phyloP scores from a whole-genome alignment of 2,888 invertebrate genomes.

The Epicampocera succincta region DNA sequence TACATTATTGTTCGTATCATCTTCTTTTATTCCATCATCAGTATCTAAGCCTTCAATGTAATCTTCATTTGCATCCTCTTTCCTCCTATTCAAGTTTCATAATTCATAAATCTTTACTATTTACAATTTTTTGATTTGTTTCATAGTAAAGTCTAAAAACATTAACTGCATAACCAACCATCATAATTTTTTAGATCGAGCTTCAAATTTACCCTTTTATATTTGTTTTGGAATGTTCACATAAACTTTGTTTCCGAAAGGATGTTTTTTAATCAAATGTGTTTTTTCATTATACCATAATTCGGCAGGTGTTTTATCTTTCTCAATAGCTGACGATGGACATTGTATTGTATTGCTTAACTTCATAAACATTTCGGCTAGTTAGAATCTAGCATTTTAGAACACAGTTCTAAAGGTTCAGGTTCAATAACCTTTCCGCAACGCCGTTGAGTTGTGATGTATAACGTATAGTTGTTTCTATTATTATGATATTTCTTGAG shows the following conservation, averaged over 20 bases:
- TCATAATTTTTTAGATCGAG: too few relatives aligned
- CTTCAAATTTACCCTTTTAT: constrained; percentile 26
- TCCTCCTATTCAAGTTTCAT: too few relatives aligned
- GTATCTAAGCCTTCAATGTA: too few relatives aligned
- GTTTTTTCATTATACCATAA: constrained; percentile 40
- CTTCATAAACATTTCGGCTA: constrained; percentile 40
- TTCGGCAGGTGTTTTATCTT: constrained; percentile 33
- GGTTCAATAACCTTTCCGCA: constrained; percentile 37
- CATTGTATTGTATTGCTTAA: constrained; percentile 38
- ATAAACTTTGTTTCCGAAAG: constrained; percentile 23
- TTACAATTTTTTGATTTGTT: too few relatives aligned
- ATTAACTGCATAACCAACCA: too few relatives aligned
- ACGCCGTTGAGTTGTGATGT: constrained; percentile 51
- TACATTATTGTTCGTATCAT: too few relatives aligned
- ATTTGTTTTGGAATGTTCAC: constrained; percentile 38
- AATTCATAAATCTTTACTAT: too few relatives aligned
- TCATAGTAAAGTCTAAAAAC: too few relatives aligned
- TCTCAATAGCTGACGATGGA: constrained; percentile 26
- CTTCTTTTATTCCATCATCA: too few relatives aligned
- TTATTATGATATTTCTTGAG: too few relatives aligned
- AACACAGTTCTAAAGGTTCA: constrained; percentile 35
- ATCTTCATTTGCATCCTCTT: too few relatives aligned
- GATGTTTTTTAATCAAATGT: constrained; percentile 25
- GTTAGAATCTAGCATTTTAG: constrained; percentile 7
- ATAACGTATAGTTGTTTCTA: constrained; percentile 61